Base-by-base conservation (phyloP, 2,797 vertebrate genomes). In the Sandelia bainsii region DNA sequence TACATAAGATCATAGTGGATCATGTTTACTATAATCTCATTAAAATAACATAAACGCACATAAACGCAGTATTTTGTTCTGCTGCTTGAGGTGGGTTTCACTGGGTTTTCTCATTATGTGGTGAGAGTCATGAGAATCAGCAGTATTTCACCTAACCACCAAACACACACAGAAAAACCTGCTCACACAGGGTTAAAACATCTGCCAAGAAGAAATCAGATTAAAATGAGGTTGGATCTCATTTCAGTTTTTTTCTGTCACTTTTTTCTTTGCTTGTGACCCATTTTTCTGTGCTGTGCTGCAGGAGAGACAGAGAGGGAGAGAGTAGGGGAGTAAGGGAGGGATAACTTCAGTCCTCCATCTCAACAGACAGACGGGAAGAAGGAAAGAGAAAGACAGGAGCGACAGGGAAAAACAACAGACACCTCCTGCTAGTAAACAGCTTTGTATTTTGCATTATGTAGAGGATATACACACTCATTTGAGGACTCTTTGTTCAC, bases 161-260 rank as follows among this genome's bases (percentile, higher is more conserved):
- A 62, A 45, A 72, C 53, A 23, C 17, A 63, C 23, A 27, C 48
- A 40, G 54, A 25, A 37, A 69, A 75, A 69, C 49, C 54, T 69
- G 71, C 79, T 79, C 75, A 73, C 69, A 72, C 23, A 77, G 85
- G 85, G 85, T 90, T 91, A 87, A 87, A 90, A 91, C 79, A 85
- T 80, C 77, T 87, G 87, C 87, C 85, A 85, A 79, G 79, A 32
- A 88, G 78, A 92, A 88, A 91, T 87, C 87, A 81, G 79, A 89
- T 84, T 89, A 88, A 92, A 93, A 92, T 85, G 62, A 91, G 90
- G 85, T 90, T 89, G 84, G 87, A 84, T 89, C 87, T 90, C 80
- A 76, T 87, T 86, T 92, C 84, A 85, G 62, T 86, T 90, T 89
- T 78, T 87, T 56, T 87, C 81, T 90, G 75, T 86, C 83, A 83